Base-by-base conservation (phyloP, 2,113 vertebrate genomes). In the mouse (Mus musculus) region DNA sequence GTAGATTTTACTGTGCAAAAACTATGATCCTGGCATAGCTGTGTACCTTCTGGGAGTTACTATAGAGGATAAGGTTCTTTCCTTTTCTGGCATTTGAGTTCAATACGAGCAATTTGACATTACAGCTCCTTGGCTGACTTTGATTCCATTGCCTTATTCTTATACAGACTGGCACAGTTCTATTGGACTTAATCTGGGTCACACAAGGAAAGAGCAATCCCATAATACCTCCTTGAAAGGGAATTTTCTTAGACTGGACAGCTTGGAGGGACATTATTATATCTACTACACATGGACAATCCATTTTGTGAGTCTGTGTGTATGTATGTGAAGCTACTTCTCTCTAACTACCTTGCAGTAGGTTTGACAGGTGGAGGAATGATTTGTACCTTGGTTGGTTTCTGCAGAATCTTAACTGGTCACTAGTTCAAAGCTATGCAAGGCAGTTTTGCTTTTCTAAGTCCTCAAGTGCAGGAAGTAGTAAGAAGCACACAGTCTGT, bases 171-270 rank as follows among this genome's bases (percentile, higher is more conserved):
- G 17, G 9, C 0, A 3, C n/a, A 73, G 30, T 28, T 61, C 13
- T 20, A 2, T 42, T 33, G 49, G 11, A n/a, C 36, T n/a, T 3
- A 8, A 8, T 2, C 12, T 22, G 24, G 3, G 24, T 12, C 7
- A 11, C 19, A 36, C 8, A 9, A 49, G 5, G 26, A 52, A 11
- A 61, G 33, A 10, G 63, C 61, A n/a, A 14, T 42, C 61, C 65
- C 39, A 52, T 19, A 16, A 75, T 20, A 10, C 49, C 26, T 19
- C 22, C n/a, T 63, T 33, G 24, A 52, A 39, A 63, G 28, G 42
- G 13, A 33, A 46, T 1, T 3, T 13, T 39, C 12, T 61, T n/a
- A 90, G 86, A 49, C 91, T 84, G 56, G 36, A 30, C 17, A 19
- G 59, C 42, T 73, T 52, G 39, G 49, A 1, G 19, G 7, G 39